These are phyloP conservation scores for Nothocercus nigrocapillus DNA, from an alignment of 2,113 vertebrate species.

Conservation along the genomic window DNA sequence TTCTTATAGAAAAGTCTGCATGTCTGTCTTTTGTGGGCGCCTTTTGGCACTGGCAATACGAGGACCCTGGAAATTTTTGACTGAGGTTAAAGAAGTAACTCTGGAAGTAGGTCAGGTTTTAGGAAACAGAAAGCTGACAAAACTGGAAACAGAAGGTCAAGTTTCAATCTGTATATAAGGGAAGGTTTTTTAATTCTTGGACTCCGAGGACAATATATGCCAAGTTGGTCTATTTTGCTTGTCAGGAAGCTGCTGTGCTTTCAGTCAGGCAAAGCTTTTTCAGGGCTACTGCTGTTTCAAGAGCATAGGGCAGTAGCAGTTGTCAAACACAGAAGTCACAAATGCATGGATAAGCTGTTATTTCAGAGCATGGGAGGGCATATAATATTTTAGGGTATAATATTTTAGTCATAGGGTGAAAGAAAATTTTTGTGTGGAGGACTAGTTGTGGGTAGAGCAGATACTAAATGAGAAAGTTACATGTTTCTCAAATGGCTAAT, in stretches of 20 bases:
- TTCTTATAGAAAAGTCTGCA: neutral
- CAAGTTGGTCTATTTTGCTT: neutral
- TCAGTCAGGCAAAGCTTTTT: neutral
- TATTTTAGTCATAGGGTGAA: neutral
- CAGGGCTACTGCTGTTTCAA: neutral
- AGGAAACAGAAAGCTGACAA: neutral
- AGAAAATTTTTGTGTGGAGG: neutral
- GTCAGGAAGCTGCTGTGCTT: neutral
- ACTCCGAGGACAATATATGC: neutral
- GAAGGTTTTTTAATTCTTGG: neutral
- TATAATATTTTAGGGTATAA: neutral
- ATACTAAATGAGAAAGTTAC: neutral
- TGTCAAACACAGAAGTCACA: neutral
- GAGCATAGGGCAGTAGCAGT: fast-evolving
- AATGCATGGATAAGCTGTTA: neutral
- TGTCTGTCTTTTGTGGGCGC: neutral
- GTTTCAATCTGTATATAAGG: neutral
- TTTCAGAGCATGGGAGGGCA: neutral
- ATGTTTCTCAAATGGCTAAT: neutral
- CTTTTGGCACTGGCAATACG: neutral
- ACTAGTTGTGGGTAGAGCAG: neutral
- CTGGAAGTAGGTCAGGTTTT: neutral
- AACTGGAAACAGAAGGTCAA: neutral
- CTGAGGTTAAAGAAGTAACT: neutral
- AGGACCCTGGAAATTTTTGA: neutral